Evolutionary conservation across 2,113 vertebrate species (phyloP).

Genomic region (Calonectris borealis): DNA sequence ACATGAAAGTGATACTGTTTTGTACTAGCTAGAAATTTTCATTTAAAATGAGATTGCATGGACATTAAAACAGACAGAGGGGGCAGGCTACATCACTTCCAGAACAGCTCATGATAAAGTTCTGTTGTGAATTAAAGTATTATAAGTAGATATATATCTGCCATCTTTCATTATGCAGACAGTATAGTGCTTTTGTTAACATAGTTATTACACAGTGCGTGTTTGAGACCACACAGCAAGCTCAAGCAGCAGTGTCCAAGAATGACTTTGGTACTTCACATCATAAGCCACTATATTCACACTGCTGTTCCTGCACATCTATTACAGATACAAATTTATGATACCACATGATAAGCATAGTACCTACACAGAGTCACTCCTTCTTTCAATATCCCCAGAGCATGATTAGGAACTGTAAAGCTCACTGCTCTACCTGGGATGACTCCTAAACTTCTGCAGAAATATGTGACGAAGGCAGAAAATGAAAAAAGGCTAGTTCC

Average conservation of each 20-base stretch:
- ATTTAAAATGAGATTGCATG: background rate
- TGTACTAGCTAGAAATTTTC: background rate
- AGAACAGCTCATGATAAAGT: background rate
- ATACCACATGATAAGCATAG: background rate
- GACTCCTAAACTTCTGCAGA: background rate
- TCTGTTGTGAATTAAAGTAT: background rate
- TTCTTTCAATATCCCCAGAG: background rate
- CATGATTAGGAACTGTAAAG: background rate
- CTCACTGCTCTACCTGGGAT: background rate
- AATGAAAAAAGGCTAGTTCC: background rate
- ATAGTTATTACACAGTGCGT: accelerated
- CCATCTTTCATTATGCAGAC: background rate
- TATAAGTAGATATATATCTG: background rate
- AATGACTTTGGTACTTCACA: background rate
- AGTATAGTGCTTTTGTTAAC: background rate
- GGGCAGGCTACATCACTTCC: background rate
- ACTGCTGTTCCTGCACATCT: background rate
- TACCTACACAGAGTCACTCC: background rate
- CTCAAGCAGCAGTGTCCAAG: background rate
- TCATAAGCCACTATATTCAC: background rate
- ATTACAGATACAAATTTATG: background rate
- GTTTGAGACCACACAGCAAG: background rate
- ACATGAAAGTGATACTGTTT: background rate
- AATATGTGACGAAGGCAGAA: accelerated
- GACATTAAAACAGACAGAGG: background rate